Evolutionary conservation across 2,797 vertebrate genomes (phyloP).

Genomic region (Geotria australis): DNA sequence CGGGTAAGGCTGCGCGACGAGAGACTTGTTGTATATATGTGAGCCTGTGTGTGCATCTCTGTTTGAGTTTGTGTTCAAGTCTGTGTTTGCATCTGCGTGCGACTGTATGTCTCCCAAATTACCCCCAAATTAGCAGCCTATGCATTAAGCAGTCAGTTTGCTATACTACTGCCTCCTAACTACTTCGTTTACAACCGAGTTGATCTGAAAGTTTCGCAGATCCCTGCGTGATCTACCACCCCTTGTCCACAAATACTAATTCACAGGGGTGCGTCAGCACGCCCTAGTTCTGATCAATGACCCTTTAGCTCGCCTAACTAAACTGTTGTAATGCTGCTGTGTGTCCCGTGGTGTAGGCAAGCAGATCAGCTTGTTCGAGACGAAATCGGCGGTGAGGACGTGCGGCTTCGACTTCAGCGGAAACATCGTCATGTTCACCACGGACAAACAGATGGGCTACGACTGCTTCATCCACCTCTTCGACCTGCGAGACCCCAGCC

Average conservation of each 20-base stretch:
- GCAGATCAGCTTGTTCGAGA: conserved; percentile 61
- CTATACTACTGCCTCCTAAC: too few relatives aligned
- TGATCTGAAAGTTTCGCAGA: background rate
- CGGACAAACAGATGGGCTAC: conserved; percentile 98
- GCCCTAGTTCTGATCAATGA: too few relatives aligned
- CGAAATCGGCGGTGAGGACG: conserved; percentile 74
- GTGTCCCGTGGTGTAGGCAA: conserved; percentile 24
- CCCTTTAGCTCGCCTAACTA: background rate
- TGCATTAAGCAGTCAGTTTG: too few relatives aligned
- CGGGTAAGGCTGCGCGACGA: conserved; percentile 16
- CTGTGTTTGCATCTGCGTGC: background rate
- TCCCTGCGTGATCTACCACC: background rate
- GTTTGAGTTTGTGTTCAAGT: background rate
- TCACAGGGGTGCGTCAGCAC: background rate
- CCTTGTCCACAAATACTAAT: background rate
- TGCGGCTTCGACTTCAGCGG: conserved; percentile 93
- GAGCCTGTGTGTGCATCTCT: background rate
- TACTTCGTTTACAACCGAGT: too few relatives aligned
- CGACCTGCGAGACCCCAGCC: conserved; percentile 62
- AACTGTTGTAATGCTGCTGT: background rate
- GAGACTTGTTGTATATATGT: background rate
- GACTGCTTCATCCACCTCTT: conserved; percentile 85
- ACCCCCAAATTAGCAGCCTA: too few relatives aligned
- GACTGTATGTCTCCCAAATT: background rate
- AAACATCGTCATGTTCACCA: conserved; percentile 98